Conservation (phyloP, 2,888 invertebrate species). For the Bellardia pandia region DNA sequence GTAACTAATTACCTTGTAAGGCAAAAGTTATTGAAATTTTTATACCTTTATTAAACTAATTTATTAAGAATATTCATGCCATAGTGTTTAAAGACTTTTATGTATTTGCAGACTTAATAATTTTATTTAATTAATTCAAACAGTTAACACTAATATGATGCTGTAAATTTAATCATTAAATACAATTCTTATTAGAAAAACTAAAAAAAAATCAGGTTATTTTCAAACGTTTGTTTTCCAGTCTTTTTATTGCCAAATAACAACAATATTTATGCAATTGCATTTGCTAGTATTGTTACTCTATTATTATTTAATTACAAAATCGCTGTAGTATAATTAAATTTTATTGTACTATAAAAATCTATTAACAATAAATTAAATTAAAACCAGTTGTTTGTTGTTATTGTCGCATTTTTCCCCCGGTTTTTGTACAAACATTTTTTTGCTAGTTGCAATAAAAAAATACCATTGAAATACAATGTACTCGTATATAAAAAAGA, state of each 20-base stretch:
- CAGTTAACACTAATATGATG: constrained; percentile 2
- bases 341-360: constrained; percentile 52
- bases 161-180: neutral
- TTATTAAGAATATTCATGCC: no score
- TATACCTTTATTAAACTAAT: no score
- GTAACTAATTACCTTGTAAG: no score
- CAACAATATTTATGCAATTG: constrained; percentile 10
- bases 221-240: neutral
- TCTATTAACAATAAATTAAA: constrained; percentile 61
- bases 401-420: constrained; percentile 9
- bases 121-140: constrained; percentile 12
- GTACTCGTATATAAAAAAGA: neutral
- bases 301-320: neutral
- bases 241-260: neutral
- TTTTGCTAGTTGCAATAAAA: neutral
- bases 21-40: no score
- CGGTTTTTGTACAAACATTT: neutral
- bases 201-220: neutral
- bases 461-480: neutral
- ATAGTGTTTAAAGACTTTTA: no score
- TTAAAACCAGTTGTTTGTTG: constrained; percentile 16
- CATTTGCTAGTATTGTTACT: neutral
- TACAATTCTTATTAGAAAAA: constrained; percentile 10
- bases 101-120: neutral
- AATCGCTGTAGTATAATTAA: constrained; percentile 45